Percentiles rank a stretch among this genome's conserved stretches.
Conservation (phyloP, 2,888 invertebrate genomes). For the Brachylomia viminalis region DNA sequence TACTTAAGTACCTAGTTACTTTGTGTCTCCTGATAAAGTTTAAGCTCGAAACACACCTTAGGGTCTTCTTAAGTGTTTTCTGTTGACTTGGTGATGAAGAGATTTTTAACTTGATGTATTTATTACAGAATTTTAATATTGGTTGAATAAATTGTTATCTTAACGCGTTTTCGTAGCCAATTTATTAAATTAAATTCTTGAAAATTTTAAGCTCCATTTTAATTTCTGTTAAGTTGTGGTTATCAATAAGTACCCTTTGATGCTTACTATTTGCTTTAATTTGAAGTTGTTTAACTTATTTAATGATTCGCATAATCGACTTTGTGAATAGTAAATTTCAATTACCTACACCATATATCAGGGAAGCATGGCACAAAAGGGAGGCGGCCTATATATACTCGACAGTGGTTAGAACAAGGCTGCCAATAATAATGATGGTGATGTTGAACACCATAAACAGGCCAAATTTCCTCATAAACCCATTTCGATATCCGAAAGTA, state of each 20-base stretch:
- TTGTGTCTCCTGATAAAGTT: constrained; percentile 33
- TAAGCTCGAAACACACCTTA: constrained; percentile 20
- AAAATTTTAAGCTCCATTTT: neutral
- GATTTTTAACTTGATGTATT: neutral
- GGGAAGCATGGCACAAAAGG: too few species aligned
- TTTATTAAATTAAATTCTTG: neutral
- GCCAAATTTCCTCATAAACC: neutral
- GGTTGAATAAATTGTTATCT: neutral
- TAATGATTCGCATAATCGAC: too few species aligned
- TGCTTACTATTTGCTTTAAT: neutral
- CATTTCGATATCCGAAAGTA: constrained; percentile 12
- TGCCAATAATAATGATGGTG: too few species aligned
- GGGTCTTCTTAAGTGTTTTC: neutral
- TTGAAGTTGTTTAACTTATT: neutral
- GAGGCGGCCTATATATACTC: too few species aligned
- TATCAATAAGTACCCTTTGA: neutral
- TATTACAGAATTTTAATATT: neutral
- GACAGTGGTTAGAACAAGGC: too few species aligned
- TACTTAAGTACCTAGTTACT: constrained; percentile 22
- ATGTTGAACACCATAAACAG: too few species aligned
- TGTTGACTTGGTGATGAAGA: neutral
- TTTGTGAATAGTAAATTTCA: neutral
- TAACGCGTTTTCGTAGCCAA: neutral
- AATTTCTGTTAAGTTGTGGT: neutral
- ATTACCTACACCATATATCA: neutral